Percentiles rank a stretch among this genome's conserved stretches.
Conservation (phyloP, 2,888 invertebrate species). For the Dynastes grantii region DNA sequence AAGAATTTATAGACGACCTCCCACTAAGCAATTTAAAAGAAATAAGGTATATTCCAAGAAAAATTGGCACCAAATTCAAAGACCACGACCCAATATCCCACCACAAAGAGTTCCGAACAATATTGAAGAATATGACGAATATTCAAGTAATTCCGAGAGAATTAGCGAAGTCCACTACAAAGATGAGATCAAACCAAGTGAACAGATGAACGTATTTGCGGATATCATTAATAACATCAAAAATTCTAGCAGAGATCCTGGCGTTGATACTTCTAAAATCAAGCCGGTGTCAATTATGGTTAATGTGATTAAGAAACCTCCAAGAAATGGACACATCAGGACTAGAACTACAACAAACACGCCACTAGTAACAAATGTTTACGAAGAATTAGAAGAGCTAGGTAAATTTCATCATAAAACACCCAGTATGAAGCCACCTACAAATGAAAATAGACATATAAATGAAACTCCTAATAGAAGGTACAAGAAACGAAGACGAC, state of each 20-base stretch:
- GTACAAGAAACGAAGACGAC: neutral
- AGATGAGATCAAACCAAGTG: slow-evolving; percentile 68
- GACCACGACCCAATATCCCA: neutral
- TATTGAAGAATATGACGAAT: neutral
- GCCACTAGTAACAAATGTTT: neutral
- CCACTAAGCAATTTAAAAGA: neutral
- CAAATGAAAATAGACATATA: neutral
- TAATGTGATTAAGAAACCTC: neutral
- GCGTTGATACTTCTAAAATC: slow-evolving; percentile 1
- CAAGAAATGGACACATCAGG: neutral
- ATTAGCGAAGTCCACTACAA: slow-evolving; percentile 68
- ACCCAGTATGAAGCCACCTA: neutral
- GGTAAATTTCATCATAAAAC: neutral
- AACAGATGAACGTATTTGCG: slow-evolving; percentile 70
- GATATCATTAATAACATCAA: slow-evolving; percentile 72
- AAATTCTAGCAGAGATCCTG: slow-evolving; percentile 56
- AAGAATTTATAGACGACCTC: slow-evolving; percentile 17
- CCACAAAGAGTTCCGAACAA: no score
- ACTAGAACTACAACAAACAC: neutral
- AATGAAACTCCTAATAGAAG: neutral
- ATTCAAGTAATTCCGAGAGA: slow-evolving; percentile 1
- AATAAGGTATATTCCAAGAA: neutral
- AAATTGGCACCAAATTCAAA: neutral
- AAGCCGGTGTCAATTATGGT: slow-evolving; percentile 23
- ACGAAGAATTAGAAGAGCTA: neutral